Conservation (phyloP, 2,113 vertebrate genomes). For the Thomomys bottae region DNA sequence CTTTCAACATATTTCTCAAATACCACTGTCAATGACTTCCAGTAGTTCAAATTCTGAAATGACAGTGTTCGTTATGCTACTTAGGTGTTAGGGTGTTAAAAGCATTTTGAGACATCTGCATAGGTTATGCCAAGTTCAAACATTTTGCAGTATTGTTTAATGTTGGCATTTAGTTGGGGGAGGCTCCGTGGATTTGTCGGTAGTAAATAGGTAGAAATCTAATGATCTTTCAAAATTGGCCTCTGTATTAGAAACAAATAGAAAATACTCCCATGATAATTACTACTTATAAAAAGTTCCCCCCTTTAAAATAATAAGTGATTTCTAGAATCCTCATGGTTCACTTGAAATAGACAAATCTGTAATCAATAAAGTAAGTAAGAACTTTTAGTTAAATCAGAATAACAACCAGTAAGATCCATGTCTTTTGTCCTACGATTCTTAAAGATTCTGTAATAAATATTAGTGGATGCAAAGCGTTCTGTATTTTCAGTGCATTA, state of each 20-base stretch:
- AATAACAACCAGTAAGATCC: no score
- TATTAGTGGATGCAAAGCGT: neutral
- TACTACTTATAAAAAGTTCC: conserved; percentile 5
- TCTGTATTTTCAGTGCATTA: neutral
- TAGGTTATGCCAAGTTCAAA: neutral
- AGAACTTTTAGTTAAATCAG: no score
- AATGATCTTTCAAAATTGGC: conserved; percentile 15
- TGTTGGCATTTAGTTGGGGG: neutral
- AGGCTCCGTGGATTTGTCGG: neutral
- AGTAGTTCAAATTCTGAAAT: conserved; percentile 34
- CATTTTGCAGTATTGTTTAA: neutral
- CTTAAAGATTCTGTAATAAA: neutral
- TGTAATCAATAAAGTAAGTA: conserved; percentile 65
- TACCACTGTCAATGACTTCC: neutral
- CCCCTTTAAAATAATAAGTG: neutral
- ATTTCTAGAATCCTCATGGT: conserved; percentile 42
- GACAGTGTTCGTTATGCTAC: conserved; percentile 9
- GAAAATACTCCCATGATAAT: conserved; percentile 19
- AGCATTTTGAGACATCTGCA: neutral
- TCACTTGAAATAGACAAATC: conserved; percentile 41
- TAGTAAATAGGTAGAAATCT: neutral
- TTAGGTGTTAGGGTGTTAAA: neutral
- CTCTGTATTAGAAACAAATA: conserved; percentile 14
- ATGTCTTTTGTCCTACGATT: neutral
- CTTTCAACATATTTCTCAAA: conserved; percentile 19